Evolutionary conservation across 2,888 invertebrate species (phyloP).

Genomic region (Baccha elongata): DNA sequence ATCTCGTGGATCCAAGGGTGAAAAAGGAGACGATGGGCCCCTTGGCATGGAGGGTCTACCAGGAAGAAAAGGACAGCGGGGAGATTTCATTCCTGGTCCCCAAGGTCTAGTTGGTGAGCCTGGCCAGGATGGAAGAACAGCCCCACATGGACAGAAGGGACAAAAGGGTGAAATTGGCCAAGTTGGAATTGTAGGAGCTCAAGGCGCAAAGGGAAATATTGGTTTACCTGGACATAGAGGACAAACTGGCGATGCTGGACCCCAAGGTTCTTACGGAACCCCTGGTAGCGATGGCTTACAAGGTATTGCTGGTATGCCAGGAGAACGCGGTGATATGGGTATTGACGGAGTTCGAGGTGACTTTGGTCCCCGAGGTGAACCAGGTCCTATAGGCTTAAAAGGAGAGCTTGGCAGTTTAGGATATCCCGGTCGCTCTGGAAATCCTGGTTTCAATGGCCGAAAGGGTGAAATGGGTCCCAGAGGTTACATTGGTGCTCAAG

Average conservation of each 20-base stretch:
- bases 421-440: constrained; percentile 77
- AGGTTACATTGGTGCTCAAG: constrained; percentile 76
- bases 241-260: constrained; percentile 81
- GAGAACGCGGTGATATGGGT: constrained; percentile 85
- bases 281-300: constrained; percentile 76
- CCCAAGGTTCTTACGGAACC: constrained; percentile 76
- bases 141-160: constrained; percentile 81
- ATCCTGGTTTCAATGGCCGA: constrained; percentile 75
- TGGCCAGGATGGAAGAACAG: constrained; percentile 81
- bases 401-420: constrained; percentile 79
- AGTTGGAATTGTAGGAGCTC: constrained; percentile 76
- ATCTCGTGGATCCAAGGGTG: constrained; percentile 85
- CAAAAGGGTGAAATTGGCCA: constrained; percentile 82
- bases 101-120: constrained; percentile 78
- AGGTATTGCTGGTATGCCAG: constrained; percentile 80
- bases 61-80: constrained; percentile 83
- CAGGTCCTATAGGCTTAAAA: constrained; percentile 79
- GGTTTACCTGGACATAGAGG: constrained; percentile 83
- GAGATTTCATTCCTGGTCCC: constrained; percentile 81
- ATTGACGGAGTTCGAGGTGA: constrained; percentile 81
- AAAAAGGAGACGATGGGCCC: constrained; percentile 84
- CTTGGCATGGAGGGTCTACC: constrained; percentile 85
- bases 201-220: constrained; percentile 82
- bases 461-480: constrained; percentile 79
- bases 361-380: constrained; percentile 81